Evolutionary conservation across 2,113 vertebrate genomes (phyloP).

Genomic region (Leptosomus discolor): DNA sequence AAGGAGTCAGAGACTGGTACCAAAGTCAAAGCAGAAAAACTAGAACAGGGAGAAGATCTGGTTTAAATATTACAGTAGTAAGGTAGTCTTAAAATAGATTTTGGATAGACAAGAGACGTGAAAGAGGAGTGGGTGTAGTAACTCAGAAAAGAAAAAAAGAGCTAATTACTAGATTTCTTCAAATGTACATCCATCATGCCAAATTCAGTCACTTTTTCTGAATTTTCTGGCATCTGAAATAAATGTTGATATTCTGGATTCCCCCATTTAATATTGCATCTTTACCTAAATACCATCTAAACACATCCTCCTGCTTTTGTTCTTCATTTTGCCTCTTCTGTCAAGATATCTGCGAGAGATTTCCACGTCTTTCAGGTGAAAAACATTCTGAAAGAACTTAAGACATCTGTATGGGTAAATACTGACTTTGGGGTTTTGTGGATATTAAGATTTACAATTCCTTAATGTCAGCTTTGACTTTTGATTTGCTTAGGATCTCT

Average conservation of each 20-base stretch:
- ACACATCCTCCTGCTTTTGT: neutral
- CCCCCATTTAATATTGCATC: neutral
- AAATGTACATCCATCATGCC: neutral
- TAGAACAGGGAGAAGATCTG: neutral
- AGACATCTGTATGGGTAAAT: neutral
- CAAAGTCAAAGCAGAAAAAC: neutral
- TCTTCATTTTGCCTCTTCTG: neutral
- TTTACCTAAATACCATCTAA: neutral
- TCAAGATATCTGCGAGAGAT: neutral
- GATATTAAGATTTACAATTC: neutral
- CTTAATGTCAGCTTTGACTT: neutral
- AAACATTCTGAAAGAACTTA: neutral
- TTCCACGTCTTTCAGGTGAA: neutral
- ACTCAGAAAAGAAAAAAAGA: neutral
- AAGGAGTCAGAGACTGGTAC: neutral
- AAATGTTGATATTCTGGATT: neutral
- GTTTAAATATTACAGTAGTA: neutral
- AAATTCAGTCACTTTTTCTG: neutral
- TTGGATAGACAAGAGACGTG: neutral
- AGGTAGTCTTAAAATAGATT: neutral
- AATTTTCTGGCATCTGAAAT: neutral
- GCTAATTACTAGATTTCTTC: neutral
- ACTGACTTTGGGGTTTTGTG: neutral
- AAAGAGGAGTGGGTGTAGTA: neutral
- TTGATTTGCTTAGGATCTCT: neutral